These are phyloP conservation scores for Parelbella ahira DNA, from an alignment of 2,888 invertebrate species.

Conservation along the genomic window DNA sequence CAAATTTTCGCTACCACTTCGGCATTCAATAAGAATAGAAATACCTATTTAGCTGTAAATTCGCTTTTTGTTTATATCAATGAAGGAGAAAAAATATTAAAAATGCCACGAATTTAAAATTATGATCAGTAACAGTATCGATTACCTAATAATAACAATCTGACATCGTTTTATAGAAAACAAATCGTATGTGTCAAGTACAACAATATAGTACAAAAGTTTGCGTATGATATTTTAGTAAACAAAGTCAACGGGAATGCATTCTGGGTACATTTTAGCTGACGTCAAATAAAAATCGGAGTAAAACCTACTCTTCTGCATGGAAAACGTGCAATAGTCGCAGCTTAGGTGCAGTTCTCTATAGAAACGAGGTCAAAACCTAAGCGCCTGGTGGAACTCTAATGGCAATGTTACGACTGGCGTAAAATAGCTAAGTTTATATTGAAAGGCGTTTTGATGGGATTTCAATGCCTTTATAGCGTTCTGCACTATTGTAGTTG, in stretches of 20 bases:
- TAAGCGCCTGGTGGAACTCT: constrained; percentile 21
- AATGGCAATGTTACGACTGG: constrained; percentile 20
- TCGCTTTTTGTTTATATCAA: too few species aligned
- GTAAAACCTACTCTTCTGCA: constrained; percentile 9
- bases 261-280: constrained; percentile 3
- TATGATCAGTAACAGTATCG: too few species aligned
- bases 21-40: too few species aligned
- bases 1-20: too few species aligned
- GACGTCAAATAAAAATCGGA: constrained; percentile 6
- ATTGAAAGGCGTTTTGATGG: constrained; percentile 22
- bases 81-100: too few species aligned
- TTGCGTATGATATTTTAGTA: constrained; percentile 1
- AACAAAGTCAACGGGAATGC: constrained; percentile 3
- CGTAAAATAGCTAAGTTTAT: constrained; percentile 20
- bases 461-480: constrained; percentile 9
- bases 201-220: neutral
- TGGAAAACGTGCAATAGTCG: constrained; percentile 16
- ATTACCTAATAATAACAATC: too few species aligned
- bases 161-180: too few species aligned
- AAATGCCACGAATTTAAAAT: too few species aligned
- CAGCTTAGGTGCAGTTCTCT: constrained; percentile 17
- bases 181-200: neutral
- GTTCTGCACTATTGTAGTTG: too few species aligned
- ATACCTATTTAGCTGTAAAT: too few species aligned
- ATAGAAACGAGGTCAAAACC: constrained; percentile 21